Conservation (phyloP, 1,140 invertebrate species). For the Saccostrea cuccullata region DNA sequence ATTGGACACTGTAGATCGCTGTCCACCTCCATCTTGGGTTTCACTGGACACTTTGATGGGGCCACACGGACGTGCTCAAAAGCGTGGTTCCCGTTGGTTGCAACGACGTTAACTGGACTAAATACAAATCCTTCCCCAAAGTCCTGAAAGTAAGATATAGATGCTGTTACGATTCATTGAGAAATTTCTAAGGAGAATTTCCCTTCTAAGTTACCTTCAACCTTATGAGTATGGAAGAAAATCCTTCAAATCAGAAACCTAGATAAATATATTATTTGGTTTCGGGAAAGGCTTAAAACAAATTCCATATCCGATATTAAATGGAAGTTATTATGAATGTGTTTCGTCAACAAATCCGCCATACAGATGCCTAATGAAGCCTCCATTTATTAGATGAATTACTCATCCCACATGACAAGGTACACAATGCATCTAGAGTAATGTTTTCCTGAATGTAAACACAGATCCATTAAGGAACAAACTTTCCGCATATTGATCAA, state of each 20-base stretch:
- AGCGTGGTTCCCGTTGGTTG: conserved; percentile 28
- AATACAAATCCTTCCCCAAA: conserved; percentile 24
- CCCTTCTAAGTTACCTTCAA: neutral
- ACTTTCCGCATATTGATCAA: neutral
- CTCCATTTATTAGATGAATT: neutral
- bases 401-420: conserved; percentile 10
- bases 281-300: neutral
- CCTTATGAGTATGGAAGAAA: neutral
- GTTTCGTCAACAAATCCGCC: neutral
- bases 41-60: neutral
- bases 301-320: neutral
- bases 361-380: neutral
- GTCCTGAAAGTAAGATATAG: neutral
- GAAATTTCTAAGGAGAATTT: neutral
- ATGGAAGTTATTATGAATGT: neutral
- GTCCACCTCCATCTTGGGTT: conserved; percentile 85
- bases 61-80: conserved; percentile 27
- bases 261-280: neutral
- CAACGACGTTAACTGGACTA: conserved; percentile 31
- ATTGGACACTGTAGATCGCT: conserved; percentile 95
- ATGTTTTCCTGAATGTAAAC: conserved; percentile 27
- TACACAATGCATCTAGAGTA: neutral
- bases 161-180: neutral
- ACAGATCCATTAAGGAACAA: conserved; percentile 3
- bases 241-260: neutral